Evolutionary conservation across 2,888 invertebrate species (phyloP), one percentile per base, ranked within the genome.

Genomic region (Leptura quadrifasciata): DNA sequence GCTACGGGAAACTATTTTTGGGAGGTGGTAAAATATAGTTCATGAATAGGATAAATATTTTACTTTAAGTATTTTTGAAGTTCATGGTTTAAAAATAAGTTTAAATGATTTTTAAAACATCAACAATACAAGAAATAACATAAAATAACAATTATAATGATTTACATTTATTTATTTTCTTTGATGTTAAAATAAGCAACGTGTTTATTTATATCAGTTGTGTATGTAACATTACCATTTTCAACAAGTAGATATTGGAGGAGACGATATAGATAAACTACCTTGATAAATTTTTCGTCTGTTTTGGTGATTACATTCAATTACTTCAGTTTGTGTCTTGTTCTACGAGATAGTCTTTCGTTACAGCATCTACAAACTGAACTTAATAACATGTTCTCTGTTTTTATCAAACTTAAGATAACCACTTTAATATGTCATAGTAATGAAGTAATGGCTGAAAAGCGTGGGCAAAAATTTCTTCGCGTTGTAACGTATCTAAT

Each of bases 381-480:
- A 47, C 15, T 47, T 47, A 47, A 47, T 47, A n/a, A 47, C 47
- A 47, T 47, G 47, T 47, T 47, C 15, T 47, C n/a, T n/a, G 47
- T 47, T 47, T 47, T 47, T 47, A 47, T 47, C 47, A n/a, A 47
- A 47, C 47, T 15, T 47, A 39, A 39, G 39, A 39, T 39, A 47
- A n/a, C 47, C n/a, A 47, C 47, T 39, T 39, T n/a, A 47, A 47
- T 47, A 47, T 47, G 17, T 47, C 47, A 47, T 47, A 47, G 47
- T 47, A 47, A n/a, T n/a, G 17, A 6, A 47, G 47, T 47, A 47
- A n/a, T n/a, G 17, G n/a, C 47, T 47, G 47, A 47, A 47, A 12
- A n/a, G 47, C 47, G 47, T 47, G 47, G 47, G 47, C 47, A 47
- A 47, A n/a, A 3, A 47, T 47, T 15, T 47, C 39, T 39, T 39